Conservation (phyloP, 2,113 vertebrate genomes). For the Rhagologus leucostigma region DNA sequence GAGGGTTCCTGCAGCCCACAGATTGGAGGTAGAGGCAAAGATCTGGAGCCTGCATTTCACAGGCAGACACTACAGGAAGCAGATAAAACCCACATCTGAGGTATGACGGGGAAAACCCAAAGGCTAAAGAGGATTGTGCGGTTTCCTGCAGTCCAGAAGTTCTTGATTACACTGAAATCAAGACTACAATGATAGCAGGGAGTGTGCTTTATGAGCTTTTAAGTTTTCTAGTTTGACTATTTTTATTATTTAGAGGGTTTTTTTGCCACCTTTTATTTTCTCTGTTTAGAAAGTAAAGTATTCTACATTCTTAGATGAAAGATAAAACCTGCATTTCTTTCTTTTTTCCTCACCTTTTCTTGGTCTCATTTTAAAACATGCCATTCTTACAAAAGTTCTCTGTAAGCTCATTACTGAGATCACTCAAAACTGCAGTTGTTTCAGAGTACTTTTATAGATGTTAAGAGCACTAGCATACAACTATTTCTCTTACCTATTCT, state of each 20-base stretch:
- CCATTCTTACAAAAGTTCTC: neutral
- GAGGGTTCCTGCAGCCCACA: neutral
- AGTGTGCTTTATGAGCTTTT: neutral
- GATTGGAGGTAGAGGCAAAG: neutral
- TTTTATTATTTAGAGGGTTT: accelerated
- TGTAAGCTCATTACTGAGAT: neutral
- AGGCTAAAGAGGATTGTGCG: neutral
- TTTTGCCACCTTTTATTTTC: neutral
- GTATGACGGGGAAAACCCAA: neutral
- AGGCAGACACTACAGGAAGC: neutral
- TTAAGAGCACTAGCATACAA: neutral
- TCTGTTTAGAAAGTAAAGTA: neutral
- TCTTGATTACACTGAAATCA: neutral
- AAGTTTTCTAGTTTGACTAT: neutral
- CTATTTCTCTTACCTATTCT: neutral
- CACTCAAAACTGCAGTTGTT: neutral
- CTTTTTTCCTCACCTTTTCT: neutral
- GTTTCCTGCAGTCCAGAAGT: neutral
- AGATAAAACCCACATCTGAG: neutral
- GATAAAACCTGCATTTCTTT: neutral
- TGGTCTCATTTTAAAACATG: neutral
- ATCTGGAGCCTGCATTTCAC: neutral
- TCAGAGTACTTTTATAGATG: neutral
- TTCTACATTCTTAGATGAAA: neutral
- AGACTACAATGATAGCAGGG: neutral